Evolutionary conservation across 2,888 invertebrate genomes (phyloP).

Genomic region (Encarsia formosa): DNA sequence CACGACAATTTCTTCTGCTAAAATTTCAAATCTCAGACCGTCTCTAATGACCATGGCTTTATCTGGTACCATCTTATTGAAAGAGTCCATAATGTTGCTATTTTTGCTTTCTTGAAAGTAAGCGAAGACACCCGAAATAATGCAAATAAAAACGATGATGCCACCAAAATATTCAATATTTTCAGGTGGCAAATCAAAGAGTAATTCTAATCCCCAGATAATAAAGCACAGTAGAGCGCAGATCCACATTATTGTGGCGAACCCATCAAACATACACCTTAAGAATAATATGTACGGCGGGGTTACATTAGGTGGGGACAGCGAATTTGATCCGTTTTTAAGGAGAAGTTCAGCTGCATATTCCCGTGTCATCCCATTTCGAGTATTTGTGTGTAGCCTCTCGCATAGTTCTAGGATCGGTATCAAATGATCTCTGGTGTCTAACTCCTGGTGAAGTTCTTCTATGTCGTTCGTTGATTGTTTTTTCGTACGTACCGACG

Average conservation of each 20-base stretch:
- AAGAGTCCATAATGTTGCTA: slow-evolving; percentile 77
- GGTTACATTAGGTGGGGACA: slow-evolving; percentile 69
- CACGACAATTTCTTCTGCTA: slow-evolving; percentile 66
- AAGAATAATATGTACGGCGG: slow-evolving; percentile 69
- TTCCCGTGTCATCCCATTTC: slow-evolving; percentile 59
- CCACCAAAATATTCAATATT: slow-evolving; percentile 56
- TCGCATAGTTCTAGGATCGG: slow-evolving; percentile 37
- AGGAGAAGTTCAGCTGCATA: slow-evolving; percentile 54
- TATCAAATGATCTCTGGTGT: slow-evolving; percentile 43
- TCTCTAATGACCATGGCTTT: slow-evolving; percentile 68
- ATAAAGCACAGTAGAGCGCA: slow-evolving; percentile 70
- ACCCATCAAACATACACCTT: slow-evolving; percentile 65
- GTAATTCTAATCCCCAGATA: slow-evolving; percentile 53
- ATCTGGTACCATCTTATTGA: slow-evolving; percentile 74
- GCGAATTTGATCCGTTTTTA: slow-evolving; percentile 66
- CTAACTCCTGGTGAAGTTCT: slow-evolving; percentile 43
- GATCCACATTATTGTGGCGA: slow-evolving; percentile 75
- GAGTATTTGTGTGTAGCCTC: slow-evolving; percentile 37
- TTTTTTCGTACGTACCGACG: slow-evolving; percentile 6
- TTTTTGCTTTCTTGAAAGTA: slow-evolving; percentile 72
- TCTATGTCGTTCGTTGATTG: slow-evolving; percentile 39
- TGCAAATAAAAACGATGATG: slow-evolving; percentile 58
- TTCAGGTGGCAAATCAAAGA: slow-evolving; percentile 55
- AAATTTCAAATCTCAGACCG: slow-evolving; percentile 58
- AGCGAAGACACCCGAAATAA: slow-evolving; percentile 63